Evolutionary conservation across 2,888 invertebrate species (phyloP).

Genomic region (Serripes groenlandicus): DNA sequence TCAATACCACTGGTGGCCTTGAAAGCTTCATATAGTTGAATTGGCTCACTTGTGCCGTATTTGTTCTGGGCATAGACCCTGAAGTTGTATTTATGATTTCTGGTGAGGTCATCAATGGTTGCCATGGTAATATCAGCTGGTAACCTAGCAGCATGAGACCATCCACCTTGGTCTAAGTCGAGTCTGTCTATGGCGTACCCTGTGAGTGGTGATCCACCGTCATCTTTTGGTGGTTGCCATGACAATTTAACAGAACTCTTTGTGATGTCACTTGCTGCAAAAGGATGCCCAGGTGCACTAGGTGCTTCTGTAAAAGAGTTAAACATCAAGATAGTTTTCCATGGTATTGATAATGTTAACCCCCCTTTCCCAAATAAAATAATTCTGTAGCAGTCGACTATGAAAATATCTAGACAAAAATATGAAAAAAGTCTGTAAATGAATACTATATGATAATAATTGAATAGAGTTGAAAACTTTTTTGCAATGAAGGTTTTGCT

Average conservation of each 20-base stretch:
- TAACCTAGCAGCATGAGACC: slow-evolving; percentile 78
- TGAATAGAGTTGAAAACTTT: no score
- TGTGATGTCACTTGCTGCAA: slow-evolving; percentile 73
- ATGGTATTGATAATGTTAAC: no score
- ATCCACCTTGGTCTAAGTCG: slow-evolving; percentile 79
- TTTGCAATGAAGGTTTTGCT: no score
- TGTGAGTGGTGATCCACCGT: slow-evolving; percentile 84
- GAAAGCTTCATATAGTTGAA: slow-evolving; percentile 91
- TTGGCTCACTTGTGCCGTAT: slow-evolving; percentile 88
- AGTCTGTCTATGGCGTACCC: slow-evolving; percentile 84
- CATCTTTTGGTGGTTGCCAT: slow-evolving; percentile 84
- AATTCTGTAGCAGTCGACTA: no score
- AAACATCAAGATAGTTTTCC: no score
- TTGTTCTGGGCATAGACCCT: slow-evolving; percentile 86
- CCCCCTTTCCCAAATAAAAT: no score
- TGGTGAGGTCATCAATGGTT: slow-evolving; percentile 70
- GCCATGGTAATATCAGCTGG: slow-evolving; percentile 67
- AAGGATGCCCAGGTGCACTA: slow-evolving; percentile 79
- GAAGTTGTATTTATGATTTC: slow-evolving; percentile 83
- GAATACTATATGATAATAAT: no score
- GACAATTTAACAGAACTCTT: slow-evolving; percentile 81
- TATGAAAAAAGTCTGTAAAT: no score
- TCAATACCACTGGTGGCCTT: slow-evolving; percentile 81
- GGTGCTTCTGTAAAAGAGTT: slow-evolving; percentile 81
- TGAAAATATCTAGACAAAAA: no score